Evolutionary conservation across 2,888 invertebrate species (phyloP), one percentile per base, ranked within the genome.

Genomic region (Diplazon laetatorius): DNA sequence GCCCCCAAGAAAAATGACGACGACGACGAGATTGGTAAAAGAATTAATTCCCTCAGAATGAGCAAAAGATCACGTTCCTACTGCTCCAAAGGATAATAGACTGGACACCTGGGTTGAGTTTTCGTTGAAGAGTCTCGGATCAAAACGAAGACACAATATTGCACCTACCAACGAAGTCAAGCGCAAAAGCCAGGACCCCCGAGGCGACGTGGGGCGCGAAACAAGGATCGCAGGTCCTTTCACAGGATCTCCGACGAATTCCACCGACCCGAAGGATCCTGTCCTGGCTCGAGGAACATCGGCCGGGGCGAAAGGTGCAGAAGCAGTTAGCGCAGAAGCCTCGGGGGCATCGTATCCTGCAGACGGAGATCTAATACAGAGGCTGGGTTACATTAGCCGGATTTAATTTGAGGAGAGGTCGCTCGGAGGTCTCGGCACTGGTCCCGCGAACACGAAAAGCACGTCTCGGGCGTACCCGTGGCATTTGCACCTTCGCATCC

Each of bases 301-400:
- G 25, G 20, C 44, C 1, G 6, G n/a, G 25, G 6, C 12, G n/a
- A 16, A 20, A 35, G 39, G 12, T 16, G 50, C 39, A 60, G 35
- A 42, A 25, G 71, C 48, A 35, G 48, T 30, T 8, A n/a, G 62
- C 20, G 35, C 37, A 16, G 44, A 50, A 66, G 76, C 77, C 77
- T 55, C 68, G 52, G 48, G 75, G 69, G n/a, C n/a, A 35, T 57
- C 25, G 62, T 18, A 44, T 46, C 57, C 25, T 42, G 80, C 82
- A 81, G 82, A 81, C 82, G 83, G 85, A 87, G 87, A 88, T 87
- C 88, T 88, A 88, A 88, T 88, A 88, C 85, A 88, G 83, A 80
- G 80, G 85, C 85, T 83, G 85, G 85, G 86, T 87, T 87, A 88
- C 87, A 88, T 89, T 89, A 88, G 87, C 85, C 82, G 88, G 87